These are phyloP conservation scores for Lasioglossum albipes DNA, from an alignment of 1,140 invertebrate species.

Conservation along the genomic window DNA sequence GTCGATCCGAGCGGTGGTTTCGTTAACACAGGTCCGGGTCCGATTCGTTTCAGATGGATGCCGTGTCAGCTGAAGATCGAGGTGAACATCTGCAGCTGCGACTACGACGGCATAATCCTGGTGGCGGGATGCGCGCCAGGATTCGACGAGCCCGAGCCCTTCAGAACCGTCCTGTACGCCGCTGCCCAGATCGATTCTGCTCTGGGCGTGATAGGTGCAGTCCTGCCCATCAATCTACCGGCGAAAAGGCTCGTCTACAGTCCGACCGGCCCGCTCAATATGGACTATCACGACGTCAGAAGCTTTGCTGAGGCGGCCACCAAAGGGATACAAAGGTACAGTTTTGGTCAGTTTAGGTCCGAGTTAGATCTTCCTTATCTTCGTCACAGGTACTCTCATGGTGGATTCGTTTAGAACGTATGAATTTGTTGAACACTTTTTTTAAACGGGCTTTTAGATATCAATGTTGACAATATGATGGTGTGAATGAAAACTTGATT, in stretches of 20 bases:
- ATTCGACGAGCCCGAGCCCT: conserved; percentile 74
- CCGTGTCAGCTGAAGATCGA: conserved; percentile 74
- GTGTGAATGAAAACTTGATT: too few species aligned
- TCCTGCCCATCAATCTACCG: conserved; percentile 85
- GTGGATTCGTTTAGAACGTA: too few species aligned
- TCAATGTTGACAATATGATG: too few species aligned
- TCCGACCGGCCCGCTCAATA: conserved; percentile 88
- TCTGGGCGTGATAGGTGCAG: conserved; percentile 73
- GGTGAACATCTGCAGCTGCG: conserved; percentile 68
- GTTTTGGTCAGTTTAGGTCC: too few species aligned
- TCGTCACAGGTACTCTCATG: too few species aligned
- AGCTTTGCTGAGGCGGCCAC: conserved; percentile 83
- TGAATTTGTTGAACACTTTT: too few species aligned
- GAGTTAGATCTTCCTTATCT: too few species aligned
- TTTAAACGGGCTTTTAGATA: too few species aligned
- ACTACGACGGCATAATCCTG: conserved; percentile 77
- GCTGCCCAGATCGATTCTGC: conserved; percentile 72
- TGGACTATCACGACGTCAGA: conserved; percentile 91
- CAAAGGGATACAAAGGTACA: conserved; percentile 83
- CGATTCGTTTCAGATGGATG: conserved; percentile 72
- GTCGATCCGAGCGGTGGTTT: too few species aligned
- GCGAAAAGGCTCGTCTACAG: conserved; percentile 85
- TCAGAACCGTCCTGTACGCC: conserved; percentile 73
- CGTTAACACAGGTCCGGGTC: not conserved
- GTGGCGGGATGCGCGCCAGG: conserved; percentile 73